Conservation (phyloP, 2,888 invertebrate species). For the Drosophila monieri region DNA sequence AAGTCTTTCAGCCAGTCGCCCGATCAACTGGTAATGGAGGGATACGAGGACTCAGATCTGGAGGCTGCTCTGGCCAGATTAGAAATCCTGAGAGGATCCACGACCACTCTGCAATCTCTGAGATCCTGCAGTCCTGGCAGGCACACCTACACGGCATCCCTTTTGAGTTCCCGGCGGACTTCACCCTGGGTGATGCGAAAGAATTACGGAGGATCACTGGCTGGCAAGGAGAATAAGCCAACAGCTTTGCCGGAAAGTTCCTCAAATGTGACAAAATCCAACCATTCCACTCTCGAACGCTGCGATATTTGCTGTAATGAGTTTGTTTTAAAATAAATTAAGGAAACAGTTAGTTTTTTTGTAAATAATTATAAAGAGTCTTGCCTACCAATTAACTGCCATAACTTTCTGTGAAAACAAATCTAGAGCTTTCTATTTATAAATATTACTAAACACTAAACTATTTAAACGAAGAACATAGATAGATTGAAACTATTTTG, state of each 20-base stretch:
- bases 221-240: constrained; percentile 24
- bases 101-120: constrained; percentile 47
- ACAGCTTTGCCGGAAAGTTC: constrained; percentile 32
- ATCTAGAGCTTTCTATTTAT: background rate
- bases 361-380: background rate
- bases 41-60: constrained; percentile 55
- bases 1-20: constrained; percentile 49
- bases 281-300: constrained; percentile 58
- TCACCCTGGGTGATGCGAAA: constrained; percentile 70
- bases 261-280: constrained; percentile 22
- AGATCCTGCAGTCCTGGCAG: constrained; percentile 45
- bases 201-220: constrained; percentile 42
- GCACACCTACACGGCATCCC: constrained; percentile 50
- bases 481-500: background rate
- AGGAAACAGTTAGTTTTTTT: background rate
- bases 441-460: background rate
- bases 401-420: constrained; percentile 1
- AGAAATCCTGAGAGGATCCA: constrained; percentile 48
- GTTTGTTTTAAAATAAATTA: constrained; percentile 60
- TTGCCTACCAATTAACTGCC: constrained; percentile 3
- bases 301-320: constrained; percentile 79
- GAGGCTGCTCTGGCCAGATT: constrained; percentile 55
- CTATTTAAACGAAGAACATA: background rate
- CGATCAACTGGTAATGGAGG: constrained; percentile 56
- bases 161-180: constrained; percentile 61